Conservation (phyloP, 2,797 vertebrate genomes). For the Amblyopsis hoosieri region DNA sequence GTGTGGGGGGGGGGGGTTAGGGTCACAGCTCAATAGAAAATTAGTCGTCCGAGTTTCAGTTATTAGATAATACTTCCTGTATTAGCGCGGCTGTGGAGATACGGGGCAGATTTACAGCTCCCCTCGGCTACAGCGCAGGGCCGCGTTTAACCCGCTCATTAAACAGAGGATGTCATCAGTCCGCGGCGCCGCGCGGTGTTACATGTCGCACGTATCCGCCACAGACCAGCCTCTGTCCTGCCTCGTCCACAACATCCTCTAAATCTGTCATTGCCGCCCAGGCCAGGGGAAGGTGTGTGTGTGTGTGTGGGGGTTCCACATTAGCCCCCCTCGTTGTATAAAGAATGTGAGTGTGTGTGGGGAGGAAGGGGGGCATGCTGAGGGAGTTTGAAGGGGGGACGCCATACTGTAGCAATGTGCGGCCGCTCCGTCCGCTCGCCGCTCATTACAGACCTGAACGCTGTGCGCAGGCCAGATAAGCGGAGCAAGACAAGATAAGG, state of each 20-base stretch:
- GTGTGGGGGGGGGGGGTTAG: constrained; percentile 38
- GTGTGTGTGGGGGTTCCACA: constrained; percentile 73
- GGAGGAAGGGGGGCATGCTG: constrained; percentile 78
- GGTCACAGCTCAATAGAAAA: constrained; percentile 62
- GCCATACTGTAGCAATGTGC: constrained; percentile 34
- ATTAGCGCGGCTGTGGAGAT: constrained; percentile 69
- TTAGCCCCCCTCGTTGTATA: constrained; percentile 56
- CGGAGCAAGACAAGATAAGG: constrained; percentile 81
- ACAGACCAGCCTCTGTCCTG: constrained; percentile 88
- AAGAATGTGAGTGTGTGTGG: constrained; percentile 67
- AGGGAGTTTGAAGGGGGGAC: no score
- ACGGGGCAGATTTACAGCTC: constrained; percentile 83
- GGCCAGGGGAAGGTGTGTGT: constrained; percentile 76
- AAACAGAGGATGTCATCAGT: constrained; percentile 97
- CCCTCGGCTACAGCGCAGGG: constrained; percentile 74
- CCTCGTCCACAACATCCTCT: constrained; percentile 94
- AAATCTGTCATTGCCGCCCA: constrained; percentile 97
- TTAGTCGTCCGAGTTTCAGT: constrained; percentile 69
- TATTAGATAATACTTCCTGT: constrained; percentile 85
- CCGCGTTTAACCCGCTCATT: constrained; percentile 86
- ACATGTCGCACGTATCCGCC: constrained; percentile 90
- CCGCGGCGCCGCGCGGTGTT: constrained; percentile 83
- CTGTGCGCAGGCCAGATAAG: constrained; percentile 80
- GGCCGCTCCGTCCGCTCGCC: constrained; percentile 46
- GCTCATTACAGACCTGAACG: constrained; percentile 67